These are phyloP conservation scores for Drosophila nebulosa DNA, from an alignment of 1,140 invertebrate species.

Conservation along the genomic window DNA sequence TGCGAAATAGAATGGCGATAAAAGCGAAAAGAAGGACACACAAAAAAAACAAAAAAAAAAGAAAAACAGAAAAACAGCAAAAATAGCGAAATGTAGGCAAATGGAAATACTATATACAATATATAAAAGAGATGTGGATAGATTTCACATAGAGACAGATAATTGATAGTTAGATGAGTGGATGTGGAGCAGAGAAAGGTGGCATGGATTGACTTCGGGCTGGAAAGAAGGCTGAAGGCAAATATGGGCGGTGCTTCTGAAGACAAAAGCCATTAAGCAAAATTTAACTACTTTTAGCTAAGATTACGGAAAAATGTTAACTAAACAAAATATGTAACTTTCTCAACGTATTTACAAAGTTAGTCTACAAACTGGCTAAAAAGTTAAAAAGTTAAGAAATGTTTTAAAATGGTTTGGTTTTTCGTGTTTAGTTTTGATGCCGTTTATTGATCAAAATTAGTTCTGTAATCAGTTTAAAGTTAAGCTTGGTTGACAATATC, in stretches of 20 bases:
- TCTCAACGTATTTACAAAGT: neutral
- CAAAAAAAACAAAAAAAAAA: too few relatives aligned
- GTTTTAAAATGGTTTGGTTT: neutral
- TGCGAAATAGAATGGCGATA: constrained; percentile 20
- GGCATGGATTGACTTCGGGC: neutral
- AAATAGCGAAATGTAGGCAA: constrained; percentile 8
- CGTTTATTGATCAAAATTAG: neutral
- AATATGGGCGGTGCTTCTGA: constrained; percentile 2
- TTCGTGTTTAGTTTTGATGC: neutral
- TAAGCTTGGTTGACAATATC: neutral
- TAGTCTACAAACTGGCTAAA: neutral
- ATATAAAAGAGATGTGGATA: neutral
- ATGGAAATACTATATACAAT: constrained; percentile 27
- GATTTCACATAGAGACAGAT: constrained; percentile 5
- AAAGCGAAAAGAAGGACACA: neutral
- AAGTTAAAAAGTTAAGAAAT: neutral
- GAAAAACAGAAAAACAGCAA: constrained; percentile 14
- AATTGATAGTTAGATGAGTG: constrained; percentile 18
- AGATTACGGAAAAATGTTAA: neutral
- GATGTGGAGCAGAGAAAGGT: neutral
- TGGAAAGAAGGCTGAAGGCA: neutral
- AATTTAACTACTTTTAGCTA: neutral
- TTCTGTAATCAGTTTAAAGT: too few relatives aligned
- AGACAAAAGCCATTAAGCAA: neutral
- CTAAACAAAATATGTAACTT: neutral